Evolutionary conservation across 2,113 vertebrate genomes (phyloP), one percentile per base, ranked within the genome.

Genomic region (Eptesicus fuscus): DNA sequence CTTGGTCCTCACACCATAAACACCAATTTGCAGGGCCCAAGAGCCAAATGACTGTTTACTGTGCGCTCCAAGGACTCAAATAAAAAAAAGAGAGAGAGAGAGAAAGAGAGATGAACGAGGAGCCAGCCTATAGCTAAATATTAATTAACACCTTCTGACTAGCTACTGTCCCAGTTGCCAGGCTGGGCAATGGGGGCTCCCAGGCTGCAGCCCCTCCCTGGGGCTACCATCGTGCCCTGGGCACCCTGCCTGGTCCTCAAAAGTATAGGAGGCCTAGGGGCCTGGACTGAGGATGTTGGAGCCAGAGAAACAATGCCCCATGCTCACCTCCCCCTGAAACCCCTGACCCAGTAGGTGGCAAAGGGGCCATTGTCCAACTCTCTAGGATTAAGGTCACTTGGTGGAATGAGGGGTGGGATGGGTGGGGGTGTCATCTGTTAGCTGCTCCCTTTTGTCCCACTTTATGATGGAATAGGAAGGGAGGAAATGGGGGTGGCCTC

Each of bases 21-120:
- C 92, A 97, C 96, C 96, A 97, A 97, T 97, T 97, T 97, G 96
- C 97, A 96, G 94, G 85, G 92, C 96, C 85, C 87, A 61, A 96
- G 96, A 96, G 92, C 96, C 96, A 97, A 97, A 97, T 97, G 97
- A 97, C 97, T 97, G 87, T 97, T 97, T 97, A 97, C 96, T 35
- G 6, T 96, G 90, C 37, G 71, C 93, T 95, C 83, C 84, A 82
- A 83, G 47, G 85, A 76, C 92, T 93, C 69, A 56, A 59, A 77
- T 42, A 80, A 74, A 77, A 87, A 59, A 71, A 35, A 35, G 35
- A 63, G 59, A 56, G 69, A 83, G 91, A 92, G 78, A 40, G 82
- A n/a, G 65, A 69, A 90, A 70, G 79, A 92, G 91, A 59, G 9
- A 7, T 59, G 74, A 95, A 61, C 42, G 20, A 77, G 74, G 42